Conservation (phyloP, 2,113 vertebrate species). For the Gracilinanus agilis region DNA sequence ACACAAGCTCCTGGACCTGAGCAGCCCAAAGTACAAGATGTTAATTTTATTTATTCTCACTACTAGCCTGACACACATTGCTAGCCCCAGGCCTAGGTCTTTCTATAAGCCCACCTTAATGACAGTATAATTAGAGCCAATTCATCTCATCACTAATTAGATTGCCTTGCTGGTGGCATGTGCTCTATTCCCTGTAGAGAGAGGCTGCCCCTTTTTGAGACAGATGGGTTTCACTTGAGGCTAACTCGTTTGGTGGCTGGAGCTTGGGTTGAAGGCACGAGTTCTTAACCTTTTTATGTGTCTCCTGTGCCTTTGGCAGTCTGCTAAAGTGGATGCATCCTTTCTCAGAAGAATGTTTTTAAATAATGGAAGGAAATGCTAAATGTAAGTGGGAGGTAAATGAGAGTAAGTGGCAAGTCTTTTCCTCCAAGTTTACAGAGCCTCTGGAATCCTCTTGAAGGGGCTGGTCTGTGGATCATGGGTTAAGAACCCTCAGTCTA, state of each 20-base stretch:
- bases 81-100: background rate
- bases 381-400: background rate
- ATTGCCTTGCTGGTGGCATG: background rate
- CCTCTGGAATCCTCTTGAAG: background rate
- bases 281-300: background rate
- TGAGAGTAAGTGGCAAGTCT: background rate
- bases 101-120: background rate
- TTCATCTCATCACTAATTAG: background rate
- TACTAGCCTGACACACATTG: background rate
- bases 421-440: background rate
- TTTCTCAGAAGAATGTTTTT: background rate
- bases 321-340: background rate
- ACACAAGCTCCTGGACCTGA: background rate
- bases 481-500: too few species aligned
- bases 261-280: background rate
- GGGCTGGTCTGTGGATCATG: background rate
- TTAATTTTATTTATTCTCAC: slow-evolving; percentile 10
- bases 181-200: background rate
- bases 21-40: background rate
- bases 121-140: slow-evolving; percentile 1
- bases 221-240: background rate
- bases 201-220: background rate
- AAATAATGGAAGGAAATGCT: background rate
- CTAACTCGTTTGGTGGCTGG: background rate
- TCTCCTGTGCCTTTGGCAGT: background rate